Evolutionary conservation across 2,797 vertebrate genomes (phyloP), one percentile per base, ranked within the genome.

Genomic region (Glossophaga mutica): DNA sequence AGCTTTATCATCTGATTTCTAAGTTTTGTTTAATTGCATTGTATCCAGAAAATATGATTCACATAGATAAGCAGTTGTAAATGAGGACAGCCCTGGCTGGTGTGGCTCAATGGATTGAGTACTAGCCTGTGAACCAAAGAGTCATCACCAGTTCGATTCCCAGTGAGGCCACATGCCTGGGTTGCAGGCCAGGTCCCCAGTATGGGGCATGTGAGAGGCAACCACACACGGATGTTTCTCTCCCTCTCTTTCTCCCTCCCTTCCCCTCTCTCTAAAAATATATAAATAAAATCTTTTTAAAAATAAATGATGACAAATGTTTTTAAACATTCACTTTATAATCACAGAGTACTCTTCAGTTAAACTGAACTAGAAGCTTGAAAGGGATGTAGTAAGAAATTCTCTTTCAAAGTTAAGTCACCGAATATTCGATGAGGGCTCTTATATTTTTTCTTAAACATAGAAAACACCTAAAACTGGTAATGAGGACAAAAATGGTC

Each of bases 301-400:
- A 59, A 59, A 26, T 62, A 95, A 93, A 87, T 88, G 24, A 83
- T 85, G 32, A 73, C 15, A 73, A n/a, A 85, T 87, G 73, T 87
- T 91, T 95, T 96, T 95, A 50, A 81, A 94, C 81, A 42, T 94
- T 91, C 26, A 57, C 73, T 77, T 94, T 81, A 76, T 24, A 77
- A n/a, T 87, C 11, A 79, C 79, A 55, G 50, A 85, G n/a, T 81
- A 68, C 29, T 85, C 9, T 59, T 73, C 24, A 6, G 42, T 77
- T 85, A 77, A 87, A 82, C 46, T 77, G n/a, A 93, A 37, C 65
- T 93, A 67, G 42, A 84, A 91, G 62, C 55, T 90, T 94, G 59
- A 90, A 92, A 92, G n/a, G 57, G 16, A 67, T 37, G 0, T 85
- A 74, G 37, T 87, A 84, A 83, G 21, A 67, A 71, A 87, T 94